A percentile compares a stretch with the other conserved stretches of the same genome.
phyloP scores from a whole-genome alignment of 2,113 vertebrate species.

The Caranx melampygus region DNA sequence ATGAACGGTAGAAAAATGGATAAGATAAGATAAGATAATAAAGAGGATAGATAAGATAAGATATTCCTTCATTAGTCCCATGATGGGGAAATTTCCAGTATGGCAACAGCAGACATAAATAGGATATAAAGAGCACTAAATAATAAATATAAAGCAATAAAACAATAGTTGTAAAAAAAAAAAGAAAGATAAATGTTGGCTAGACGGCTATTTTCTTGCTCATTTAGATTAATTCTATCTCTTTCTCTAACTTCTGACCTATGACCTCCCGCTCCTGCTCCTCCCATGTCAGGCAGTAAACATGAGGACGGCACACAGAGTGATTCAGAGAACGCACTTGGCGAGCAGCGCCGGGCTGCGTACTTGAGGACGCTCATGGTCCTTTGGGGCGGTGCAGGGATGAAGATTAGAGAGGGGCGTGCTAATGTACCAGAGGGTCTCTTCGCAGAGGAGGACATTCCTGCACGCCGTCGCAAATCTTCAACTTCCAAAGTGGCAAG shows the following conservation, averaged over 20 bases:
- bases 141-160: no score
- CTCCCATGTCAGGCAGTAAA: constrained; percentile 87
- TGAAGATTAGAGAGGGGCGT: constrained; percentile 82
- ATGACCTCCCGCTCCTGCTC: background rate
- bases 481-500: constrained; percentile 61
- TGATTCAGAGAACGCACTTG: constrained; percentile 92
- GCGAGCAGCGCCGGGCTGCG: constrained; percentile 86
- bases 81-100: no score
- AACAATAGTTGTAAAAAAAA: no score
- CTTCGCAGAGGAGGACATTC: constrained; percentile 83
- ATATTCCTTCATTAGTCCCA: no score
- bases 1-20: no score
- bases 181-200: no score
- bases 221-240: background rate
- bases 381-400: constrained; percentile 80
- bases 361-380: constrained; percentile 86
- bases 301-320: constrained; percentile 98
- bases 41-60: no score
- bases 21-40: no score
- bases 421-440: constrained; percentile 83
- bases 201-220: background rate
- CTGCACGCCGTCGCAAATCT: constrained; percentile 80
- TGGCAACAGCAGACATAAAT: no score
- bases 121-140: no score
- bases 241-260: constrained; percentile 1